A percentile compares a stretch with the other conserved stretches of the same genome.
phyloP scores from a whole-genome alignment of 2,797 vertebrate species.

The Centropyge bicolor region DNA sequence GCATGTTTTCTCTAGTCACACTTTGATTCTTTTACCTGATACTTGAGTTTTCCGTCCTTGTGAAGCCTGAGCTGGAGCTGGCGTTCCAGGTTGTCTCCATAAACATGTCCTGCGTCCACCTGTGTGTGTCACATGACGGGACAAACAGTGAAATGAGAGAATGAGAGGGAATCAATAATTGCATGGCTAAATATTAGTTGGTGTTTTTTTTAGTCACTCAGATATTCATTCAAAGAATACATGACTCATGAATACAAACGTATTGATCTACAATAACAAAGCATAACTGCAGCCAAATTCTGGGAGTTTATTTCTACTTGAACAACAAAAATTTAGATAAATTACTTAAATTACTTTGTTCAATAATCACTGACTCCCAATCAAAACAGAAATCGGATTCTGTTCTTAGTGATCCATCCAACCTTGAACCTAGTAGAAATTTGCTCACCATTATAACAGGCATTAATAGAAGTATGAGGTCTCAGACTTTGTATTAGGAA shows the following conservation, averaged over 20 bases:
- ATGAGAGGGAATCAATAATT: neutral
- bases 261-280: neutral
- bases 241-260: neutral
- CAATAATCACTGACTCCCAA: neutral
- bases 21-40: conserved; percentile 87
- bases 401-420: neutral
- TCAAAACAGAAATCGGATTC: neutral
- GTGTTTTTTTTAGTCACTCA: neutral
- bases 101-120: conserved; percentile 96
- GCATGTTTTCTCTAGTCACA: neutral
- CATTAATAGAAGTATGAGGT: too few relatives aligned
- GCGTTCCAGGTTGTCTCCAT: conserved; percentile 92
- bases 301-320: neutral
- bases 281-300: neutral
- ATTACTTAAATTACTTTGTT: too few relatives aligned
- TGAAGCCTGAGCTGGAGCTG: conserved; percentile 92
- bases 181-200: neutral
- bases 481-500: too few relatives aligned
- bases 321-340: neutral
- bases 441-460: neutral
- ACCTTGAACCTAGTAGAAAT: neutral
- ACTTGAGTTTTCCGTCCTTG: conserved; percentile 94
- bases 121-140: conserved; percentile 59
- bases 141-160: neutral
- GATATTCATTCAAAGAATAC: neutral